Conservation (phyloP, 2,797 vertebrate genomes). For the Pseudochaenichthys georgianus region DNA sequence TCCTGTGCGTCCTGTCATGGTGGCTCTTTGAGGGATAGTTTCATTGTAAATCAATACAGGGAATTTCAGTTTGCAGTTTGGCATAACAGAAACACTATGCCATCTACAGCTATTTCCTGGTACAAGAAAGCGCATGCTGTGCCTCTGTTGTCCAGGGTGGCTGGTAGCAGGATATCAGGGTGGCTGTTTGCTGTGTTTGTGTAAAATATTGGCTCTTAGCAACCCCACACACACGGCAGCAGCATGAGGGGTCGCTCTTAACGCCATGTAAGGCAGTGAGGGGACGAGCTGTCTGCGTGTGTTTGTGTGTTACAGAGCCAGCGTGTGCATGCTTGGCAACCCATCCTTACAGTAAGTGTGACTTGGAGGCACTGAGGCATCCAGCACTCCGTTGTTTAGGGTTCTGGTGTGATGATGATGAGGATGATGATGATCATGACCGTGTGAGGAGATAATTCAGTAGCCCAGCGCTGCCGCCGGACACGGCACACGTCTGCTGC, state of each 20-base stretch:
- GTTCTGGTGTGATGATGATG: background rate
- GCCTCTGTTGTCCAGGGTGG: constrained; percentile 49
- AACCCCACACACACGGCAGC: constrained; percentile 69
- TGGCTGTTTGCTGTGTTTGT: constrained; percentile 76
- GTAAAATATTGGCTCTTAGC: constrained; percentile 78
- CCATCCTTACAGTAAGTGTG: constrained; percentile 54
- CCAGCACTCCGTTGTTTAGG: constrained; percentile 9
- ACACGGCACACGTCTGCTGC: constrained; percentile 22
- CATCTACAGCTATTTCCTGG: constrained; percentile 51
- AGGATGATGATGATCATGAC: background rate
- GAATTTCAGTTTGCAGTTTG: constrained; percentile 9
- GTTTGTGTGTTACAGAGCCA: constrained; percentile 38
- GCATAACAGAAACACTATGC: constrained; percentile 17
- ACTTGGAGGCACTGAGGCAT: constrained; percentile 44
- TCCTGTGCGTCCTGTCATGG: background rate
- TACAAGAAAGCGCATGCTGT: constrained; percentile 30
- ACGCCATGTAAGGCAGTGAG: constrained; percentile 81
- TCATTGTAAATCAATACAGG: constrained; percentile 11
- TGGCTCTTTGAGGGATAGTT: background rate
- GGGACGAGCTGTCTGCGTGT: constrained; percentile 55
- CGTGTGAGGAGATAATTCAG: constrained; percentile 8
- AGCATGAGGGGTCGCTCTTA: constrained; percentile 48
- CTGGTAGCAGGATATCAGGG: constrained; percentile 56
- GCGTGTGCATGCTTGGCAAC: constrained; percentile 69
- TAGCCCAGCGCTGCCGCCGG: constrained; percentile 10